Conservation (phyloP, 2,797 vertebrate genomes). For the Propithecus deckenii region DNA sequence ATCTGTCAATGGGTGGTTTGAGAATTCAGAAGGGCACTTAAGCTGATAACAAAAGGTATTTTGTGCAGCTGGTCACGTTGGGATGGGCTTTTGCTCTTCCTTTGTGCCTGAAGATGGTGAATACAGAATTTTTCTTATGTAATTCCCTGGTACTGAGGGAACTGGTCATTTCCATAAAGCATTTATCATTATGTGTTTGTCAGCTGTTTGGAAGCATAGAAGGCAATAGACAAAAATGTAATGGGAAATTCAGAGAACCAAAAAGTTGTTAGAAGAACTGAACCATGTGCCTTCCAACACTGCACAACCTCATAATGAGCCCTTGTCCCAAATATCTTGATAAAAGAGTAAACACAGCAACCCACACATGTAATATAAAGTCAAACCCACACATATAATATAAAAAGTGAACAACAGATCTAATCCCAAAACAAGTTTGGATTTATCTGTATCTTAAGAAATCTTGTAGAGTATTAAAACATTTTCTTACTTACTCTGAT, state of each 20-base stretch:
- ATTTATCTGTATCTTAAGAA: not conserved
- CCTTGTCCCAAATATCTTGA: not conserved
- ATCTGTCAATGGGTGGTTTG: conserved; percentile 67
- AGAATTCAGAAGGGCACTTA: conserved; percentile 65
- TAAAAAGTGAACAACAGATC: not conserved
- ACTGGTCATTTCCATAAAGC: conserved; percentile 30
- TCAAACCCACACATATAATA: not conserved
- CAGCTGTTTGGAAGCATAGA: conserved; percentile 41
- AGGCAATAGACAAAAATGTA: conserved; percentile 42
- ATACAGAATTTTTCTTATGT: conserved; percentile 65
- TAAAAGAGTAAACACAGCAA: not conserved
- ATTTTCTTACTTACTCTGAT: not conserved
- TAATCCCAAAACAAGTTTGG: not conserved
- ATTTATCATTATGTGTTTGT: conserved; percentile 47
- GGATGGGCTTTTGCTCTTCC: conserved; percentile 58
- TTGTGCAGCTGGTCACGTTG: conserved; percentile 65
- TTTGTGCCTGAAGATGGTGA: conserved; percentile 72
- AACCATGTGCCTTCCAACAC: conserved; percentile 40
- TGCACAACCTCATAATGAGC: not conserved
- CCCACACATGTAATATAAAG: not conserved
- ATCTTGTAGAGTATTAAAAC: not conserved
- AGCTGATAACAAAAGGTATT: conserved; percentile 64
- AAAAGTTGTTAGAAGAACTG: not conserved
- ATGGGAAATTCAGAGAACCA: conserved; percentile 45
- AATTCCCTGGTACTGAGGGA: conserved; percentile 51